Percentiles rank a stretch among this genome's conserved stretches.
Conservation (phyloP, 2,888 invertebrate species). For the Noctua fimbriata region DNA sequence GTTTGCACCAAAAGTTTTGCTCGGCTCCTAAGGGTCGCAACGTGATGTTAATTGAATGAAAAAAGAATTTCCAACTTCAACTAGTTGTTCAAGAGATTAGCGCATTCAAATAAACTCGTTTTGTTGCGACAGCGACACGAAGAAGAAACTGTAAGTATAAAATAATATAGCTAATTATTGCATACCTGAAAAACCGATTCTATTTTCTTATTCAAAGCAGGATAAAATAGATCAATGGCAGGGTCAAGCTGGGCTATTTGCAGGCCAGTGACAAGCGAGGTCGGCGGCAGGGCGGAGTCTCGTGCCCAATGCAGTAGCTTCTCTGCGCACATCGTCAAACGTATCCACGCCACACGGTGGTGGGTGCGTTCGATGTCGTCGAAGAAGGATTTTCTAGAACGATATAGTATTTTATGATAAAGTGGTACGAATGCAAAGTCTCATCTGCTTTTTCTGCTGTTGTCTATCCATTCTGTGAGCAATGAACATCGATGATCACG, state of each 20-base stretch:
- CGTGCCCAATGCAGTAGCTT: slow-evolving; percentile 79
- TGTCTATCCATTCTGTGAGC: neutral
- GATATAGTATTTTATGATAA: neutral
- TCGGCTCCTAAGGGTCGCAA: neutral
- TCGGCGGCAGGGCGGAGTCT: slow-evolving; percentile 80
- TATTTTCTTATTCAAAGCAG: slow-evolving; percentile 74
- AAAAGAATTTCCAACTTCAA: neutral
- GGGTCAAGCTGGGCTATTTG: slow-evolving; percentile 83
- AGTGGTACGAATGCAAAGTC: too few relatives aligned
- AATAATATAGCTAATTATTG: neutral
- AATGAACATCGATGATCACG: neutral
- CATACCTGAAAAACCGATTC: slow-evolving; percentile 72
- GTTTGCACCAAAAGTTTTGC: neutral
- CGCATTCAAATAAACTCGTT: neutral
- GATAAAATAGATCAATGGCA: slow-evolving; percentile 81
- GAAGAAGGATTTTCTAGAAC: slow-evolving; percentile 78
- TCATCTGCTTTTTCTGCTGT: neutral
- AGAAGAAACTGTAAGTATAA: neutral
- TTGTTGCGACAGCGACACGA: neutral
- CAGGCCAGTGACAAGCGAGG: slow-evolving; percentile 76
- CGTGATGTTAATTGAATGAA: neutral
- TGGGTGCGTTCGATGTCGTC: slow-evolving; percentile 73
- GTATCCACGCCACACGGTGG: slow-evolving; percentile 81
- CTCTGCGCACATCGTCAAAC: slow-evolving; percentile 75
- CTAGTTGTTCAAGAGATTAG: neutral